Percentiles rank a stretch among this genome's conserved stretches.
These are phyloP conservation scores for Myiagra hebetior DNA, from an alignment of 2,113 vertebrate genomes.

Conservation along the genomic window DNA sequence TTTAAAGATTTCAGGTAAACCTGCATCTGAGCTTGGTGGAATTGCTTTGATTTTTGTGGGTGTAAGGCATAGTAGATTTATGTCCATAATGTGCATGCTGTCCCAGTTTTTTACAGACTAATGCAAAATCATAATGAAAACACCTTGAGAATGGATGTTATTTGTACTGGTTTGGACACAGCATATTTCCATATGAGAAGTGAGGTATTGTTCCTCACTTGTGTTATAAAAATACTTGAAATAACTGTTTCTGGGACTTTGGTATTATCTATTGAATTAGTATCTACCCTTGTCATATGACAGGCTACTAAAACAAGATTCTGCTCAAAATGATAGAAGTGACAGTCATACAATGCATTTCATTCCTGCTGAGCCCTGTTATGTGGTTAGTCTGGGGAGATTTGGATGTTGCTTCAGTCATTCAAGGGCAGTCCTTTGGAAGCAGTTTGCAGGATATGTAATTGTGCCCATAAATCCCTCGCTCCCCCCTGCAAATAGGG, in stretches of 20 bases:
- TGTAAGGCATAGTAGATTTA: not conserved
- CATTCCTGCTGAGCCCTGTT: constrained; percentile 8
- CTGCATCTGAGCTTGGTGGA: not conserved
- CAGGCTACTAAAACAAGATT: constrained; percentile 58
- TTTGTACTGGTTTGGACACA: not conserved
- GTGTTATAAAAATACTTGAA: constrained; percentile 6
- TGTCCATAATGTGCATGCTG: not conserved
- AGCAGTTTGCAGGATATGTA: not conserved
- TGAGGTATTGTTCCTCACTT: constrained; percentile 1
- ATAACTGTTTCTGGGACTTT: constrained; percentile 13
- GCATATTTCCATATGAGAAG: not conserved
- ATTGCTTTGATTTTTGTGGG: not conserved
- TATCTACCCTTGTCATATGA: constrained; percentile 53
- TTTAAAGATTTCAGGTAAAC: not conserved
- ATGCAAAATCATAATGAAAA: not conserved
- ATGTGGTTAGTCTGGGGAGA: not conserved
- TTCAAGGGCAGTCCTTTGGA: constrained; percentile 15
- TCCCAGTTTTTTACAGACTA: not conserved
- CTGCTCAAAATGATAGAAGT: constrained; percentile 19
- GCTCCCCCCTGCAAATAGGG: not conserved
- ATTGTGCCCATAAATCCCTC: not conserved
- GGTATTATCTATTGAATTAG: constrained; percentile 38
- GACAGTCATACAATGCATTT: constrained; percentile 9
- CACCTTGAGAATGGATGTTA: not conserved
- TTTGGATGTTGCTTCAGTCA: not conserved